phyloP scores from a whole-genome alignment of 2,888 invertebrate species.

The Ormyrus rosae region DNA sequence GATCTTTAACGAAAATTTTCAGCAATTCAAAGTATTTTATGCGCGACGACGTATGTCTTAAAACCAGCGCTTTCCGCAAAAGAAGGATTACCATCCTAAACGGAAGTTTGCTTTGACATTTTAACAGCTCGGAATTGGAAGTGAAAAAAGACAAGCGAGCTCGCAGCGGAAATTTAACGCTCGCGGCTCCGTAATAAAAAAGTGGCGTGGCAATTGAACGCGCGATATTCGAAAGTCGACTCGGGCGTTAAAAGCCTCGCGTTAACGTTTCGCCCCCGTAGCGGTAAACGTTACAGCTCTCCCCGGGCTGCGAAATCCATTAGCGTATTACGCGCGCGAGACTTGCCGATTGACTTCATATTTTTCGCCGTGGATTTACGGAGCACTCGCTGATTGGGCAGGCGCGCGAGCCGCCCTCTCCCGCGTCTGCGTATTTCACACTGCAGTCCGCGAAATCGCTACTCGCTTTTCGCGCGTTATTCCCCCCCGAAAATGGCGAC shows the following conservation, averaged over 20 bases:
- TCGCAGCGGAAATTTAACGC: background rate
- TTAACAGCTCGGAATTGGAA: no score
- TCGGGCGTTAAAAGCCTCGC: conserved; percentile 65
- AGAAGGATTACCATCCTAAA: no score
- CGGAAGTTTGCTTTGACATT: no score
- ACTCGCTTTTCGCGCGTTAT: background rate
- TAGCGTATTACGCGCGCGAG: conserved; percentile 52
- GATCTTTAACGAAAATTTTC: no score
- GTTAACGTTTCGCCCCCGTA: conserved; percentile 19
- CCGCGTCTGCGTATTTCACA: background rate
- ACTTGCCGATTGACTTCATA: conserved; percentile 33
- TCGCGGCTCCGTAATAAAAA: no score
- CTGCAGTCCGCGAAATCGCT: background rate
- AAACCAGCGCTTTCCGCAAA: no score
- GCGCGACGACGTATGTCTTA: no score
- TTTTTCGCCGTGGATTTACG: conserved; percentile 43
- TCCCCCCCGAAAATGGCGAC: no score
- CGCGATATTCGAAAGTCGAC: conserved; percentile 62
- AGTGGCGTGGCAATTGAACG: background rate
- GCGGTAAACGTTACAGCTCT: conserved; percentile 21
- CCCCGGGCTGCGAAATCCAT: conserved; percentile 42
- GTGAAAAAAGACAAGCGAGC: background rate
- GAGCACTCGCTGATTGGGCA: conserved; percentile 44
- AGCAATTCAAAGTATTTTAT: no score
- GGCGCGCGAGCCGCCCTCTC: background rate